Percentiles rank a stretch among this genome's conserved stretches.
Evolutionary conservation across 1,140 invertebrate species (phyloP).

Genomic region (Hylaeus anthracinus): DNA sequence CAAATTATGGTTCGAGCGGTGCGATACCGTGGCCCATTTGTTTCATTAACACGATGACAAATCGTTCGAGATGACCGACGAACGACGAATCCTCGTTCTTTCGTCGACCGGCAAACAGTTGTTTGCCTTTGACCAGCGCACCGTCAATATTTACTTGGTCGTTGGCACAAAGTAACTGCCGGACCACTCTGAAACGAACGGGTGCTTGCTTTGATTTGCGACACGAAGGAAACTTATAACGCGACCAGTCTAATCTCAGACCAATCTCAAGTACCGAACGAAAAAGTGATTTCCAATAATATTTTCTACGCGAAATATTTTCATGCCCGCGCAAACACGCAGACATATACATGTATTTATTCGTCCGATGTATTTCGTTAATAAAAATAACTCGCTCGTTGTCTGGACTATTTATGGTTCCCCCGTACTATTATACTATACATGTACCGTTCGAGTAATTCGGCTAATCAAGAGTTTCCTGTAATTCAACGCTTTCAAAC

Average conservation of each 20-base stretch:
- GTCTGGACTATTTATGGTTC: conserved; percentile 17
- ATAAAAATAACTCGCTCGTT: background rate
- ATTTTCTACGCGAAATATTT: no score
- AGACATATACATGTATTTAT: no score
- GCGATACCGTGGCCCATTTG: conserved; percentile 14
- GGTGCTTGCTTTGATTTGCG: no score
- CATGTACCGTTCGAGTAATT: conserved; percentile 32
- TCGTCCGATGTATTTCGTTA: no score
- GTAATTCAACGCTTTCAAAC: conserved; percentile 51
- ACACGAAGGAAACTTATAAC: no score
- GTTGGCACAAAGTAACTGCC: background rate
- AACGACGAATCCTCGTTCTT: background rate
- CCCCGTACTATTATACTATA: background rate
- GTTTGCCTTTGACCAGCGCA: no score
- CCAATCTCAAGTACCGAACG: no score
- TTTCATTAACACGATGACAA: background rate
- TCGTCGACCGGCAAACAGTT: no score
- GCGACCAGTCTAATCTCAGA: no score
- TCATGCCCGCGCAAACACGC: no score
- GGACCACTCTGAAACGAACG: no score
- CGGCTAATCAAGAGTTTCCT: conserved; percentile 72
- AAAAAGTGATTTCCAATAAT: no score
- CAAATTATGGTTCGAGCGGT: background rate
- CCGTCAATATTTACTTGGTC: background rate
- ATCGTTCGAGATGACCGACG: background rate